These are phyloP conservation scores for Acrobasis suavella DNA, from an alignment of 2,888 invertebrate genomes.

Conservation along the genomic window DNA sequence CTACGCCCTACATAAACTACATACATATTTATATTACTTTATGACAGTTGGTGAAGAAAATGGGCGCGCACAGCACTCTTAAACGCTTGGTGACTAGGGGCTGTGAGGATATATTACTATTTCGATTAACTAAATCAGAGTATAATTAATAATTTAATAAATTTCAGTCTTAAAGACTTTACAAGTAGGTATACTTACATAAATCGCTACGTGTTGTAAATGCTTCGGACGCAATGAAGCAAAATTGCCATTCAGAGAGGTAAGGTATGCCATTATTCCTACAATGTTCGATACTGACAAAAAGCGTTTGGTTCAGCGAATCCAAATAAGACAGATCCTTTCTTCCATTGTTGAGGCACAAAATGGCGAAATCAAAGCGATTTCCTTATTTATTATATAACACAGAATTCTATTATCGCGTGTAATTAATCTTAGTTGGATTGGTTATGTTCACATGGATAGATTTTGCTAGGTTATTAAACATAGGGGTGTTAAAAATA, in stretches of 20 bases:
- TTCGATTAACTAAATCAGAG: too few relatives aligned
- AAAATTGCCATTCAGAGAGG: neutral
- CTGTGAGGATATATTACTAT: too few relatives aligned
- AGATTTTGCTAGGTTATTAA: neutral
- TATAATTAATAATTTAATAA: too few relatives aligned
- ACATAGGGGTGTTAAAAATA: too few relatives aligned
- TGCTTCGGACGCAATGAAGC: neutral
- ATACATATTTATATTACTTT: too few relatives aligned
- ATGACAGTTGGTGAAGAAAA: too few relatives aligned
- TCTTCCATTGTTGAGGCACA: slow-evolving; percentile 11
- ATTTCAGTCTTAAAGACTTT: too few relatives aligned
- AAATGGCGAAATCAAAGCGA: slow-evolving; percentile 14
- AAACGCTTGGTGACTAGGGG: too few relatives aligned
- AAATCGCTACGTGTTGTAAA: neutral
- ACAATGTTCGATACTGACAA: slow-evolving; percentile 10
- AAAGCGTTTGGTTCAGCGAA: slow-evolving; percentile 13
- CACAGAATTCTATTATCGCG: slow-evolving; percentile 5
- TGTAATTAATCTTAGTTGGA: slow-evolving; percentile 6
- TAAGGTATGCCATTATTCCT: neutral
- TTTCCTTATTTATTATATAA: slow-evolving; percentile 16
- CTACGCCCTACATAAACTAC: too few relatives aligned
- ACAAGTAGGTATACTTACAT: too few relatives aligned
- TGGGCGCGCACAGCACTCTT: too few relatives aligned
- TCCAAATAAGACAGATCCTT: slow-evolving; percentile 14
- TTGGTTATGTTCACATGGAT: neutral